These are phyloP conservation scores for Caranx ignobilis DNA, from an alignment of 2,113 vertebrate species.

Conservation along the genomic window DNA sequence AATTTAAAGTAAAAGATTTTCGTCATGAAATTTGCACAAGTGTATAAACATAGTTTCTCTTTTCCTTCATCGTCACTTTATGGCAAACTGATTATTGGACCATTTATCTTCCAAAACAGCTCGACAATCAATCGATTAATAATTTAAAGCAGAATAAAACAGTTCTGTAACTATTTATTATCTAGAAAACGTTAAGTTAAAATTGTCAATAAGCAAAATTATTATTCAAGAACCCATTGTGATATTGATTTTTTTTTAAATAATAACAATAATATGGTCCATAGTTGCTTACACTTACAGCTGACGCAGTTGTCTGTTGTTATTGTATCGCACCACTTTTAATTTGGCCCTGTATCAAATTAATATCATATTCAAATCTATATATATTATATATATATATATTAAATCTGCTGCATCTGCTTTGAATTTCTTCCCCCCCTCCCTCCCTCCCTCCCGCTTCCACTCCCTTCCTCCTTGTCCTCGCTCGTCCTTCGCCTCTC, in stretches of 20 bases:
- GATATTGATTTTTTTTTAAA: neutral
- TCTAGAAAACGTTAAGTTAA: neutral
- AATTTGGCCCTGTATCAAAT: neutral
- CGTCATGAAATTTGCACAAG: too few species aligned
- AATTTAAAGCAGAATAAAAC: too few species aligned
- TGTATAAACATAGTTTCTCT: too few species aligned
- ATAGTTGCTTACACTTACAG: too few species aligned
- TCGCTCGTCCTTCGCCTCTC: constrained; percentile 51
- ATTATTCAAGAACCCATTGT: neutral
- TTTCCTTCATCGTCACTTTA: too few species aligned
- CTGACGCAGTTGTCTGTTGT: neutral
- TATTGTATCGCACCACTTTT: neutral
- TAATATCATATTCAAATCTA: neutral
- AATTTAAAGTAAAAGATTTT: neutral
- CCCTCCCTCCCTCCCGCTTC: neutral
- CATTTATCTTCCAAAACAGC: too few species aligned
- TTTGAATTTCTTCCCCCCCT: neutral
- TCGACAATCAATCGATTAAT: too few species aligned
- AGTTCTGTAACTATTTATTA: too few species aligned
- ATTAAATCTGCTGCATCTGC: neutral
- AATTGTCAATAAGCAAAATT: neutral
- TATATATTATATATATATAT: too few species aligned
- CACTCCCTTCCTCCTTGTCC: constrained; percentile 9
- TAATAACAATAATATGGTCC: too few species aligned
- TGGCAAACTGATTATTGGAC: neutral